Evolutionary conservation across 2,113 vertebrate genomes (phyloP).

Genomic region (Cnemophilus loriae): DNA sequence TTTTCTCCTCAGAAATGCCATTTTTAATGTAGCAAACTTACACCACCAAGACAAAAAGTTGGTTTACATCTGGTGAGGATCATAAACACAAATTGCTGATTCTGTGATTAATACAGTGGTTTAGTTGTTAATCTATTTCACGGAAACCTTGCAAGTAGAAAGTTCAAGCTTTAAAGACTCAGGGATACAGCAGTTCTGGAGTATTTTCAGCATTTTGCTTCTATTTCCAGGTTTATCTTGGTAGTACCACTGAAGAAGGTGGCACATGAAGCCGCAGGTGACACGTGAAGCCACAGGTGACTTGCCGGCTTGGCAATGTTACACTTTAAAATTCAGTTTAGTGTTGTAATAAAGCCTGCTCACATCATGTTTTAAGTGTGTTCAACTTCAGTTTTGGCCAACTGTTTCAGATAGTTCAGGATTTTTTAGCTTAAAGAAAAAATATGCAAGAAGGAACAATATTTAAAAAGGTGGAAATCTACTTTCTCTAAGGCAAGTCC

Average conservation of each 20-base stretch:
- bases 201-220: not conserved
- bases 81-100: not conserved
- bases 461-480: not conserved
- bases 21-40: not conserved
- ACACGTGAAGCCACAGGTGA: not conserved
- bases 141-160: not conserved
- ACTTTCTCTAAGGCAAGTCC: not conserved
- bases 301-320: not conserved
- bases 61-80: not conserved
- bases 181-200: not conserved
- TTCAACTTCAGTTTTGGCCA: not conserved
- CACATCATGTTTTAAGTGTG: not conserved
- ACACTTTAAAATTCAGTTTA: not conserved
- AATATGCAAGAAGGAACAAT: not conserved
- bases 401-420: not conserved
- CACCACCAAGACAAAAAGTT: not conserved
- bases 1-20: not conserved
- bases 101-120: not conserved
- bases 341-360: not conserved
- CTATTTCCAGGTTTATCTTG: not conserved
- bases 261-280: not conserved
- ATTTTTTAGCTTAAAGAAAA: not conserved
- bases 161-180: not conserved
- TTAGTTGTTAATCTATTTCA: not conserved
- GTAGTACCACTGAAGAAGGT: not conserved